These are phyloP conservation scores for Dolichallabes microphthalmus DNA, from an alignment of 2,113 vertebrate genomes.

Conservation along the genomic window DNA sequence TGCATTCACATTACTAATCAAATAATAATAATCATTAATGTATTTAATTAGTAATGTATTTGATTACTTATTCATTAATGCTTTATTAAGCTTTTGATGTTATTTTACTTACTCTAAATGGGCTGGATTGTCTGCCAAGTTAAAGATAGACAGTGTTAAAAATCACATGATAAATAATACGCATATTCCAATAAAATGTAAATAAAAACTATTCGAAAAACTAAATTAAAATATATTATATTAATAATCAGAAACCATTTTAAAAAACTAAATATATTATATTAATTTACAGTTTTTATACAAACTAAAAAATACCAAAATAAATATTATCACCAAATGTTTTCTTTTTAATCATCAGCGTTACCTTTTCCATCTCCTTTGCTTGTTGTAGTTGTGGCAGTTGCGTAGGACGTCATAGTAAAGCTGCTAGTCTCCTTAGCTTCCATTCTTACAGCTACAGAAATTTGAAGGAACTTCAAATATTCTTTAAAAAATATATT, in stretches of 20 bases:
- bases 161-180: background rate
- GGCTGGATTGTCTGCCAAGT: background rate
- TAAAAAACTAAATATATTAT: background rate
- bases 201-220: background rate
- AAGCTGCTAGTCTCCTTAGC: fast-evolving
- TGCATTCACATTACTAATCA: background rate
- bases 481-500: background rate
- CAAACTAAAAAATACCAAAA: background rate
- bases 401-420: no score
- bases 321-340: background rate
- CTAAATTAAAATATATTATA: background rate
- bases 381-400: no score
- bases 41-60: background rate
- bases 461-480: background rate
- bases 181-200: background rate
- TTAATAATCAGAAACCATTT: background rate
- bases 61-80: background rate
- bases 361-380: background rate
- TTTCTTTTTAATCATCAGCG: background rate
- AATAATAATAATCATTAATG: background rate
- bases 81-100: background rate
- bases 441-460: slow-evolving; percentile 1
- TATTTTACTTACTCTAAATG: background rate
- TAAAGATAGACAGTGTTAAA: background rate
- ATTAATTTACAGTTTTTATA: background rate